Evolutionary conservation across 2,888 invertebrate species (phyloP).

Genomic region (Selenia dentaria): DNA sequence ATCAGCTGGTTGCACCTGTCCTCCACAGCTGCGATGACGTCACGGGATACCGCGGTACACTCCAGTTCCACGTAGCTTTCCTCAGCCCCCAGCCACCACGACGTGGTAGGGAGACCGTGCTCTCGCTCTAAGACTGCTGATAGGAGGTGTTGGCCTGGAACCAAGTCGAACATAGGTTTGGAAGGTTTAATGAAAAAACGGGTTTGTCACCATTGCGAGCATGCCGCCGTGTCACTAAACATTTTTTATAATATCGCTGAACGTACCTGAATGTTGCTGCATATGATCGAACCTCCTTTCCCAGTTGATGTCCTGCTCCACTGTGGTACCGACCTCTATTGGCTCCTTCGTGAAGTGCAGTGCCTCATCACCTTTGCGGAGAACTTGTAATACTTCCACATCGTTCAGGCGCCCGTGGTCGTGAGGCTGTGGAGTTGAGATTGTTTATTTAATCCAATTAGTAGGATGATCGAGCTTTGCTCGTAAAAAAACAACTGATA

Average conservation of each 20-base stretch:
- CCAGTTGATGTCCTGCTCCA: slow-evolving; percentile 90
- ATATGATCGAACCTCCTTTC: slow-evolving; percentile 92
- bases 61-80: slow-evolving; percentile 89
- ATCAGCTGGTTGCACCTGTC: slow-evolving; percentile 88
- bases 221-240: no score
- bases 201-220: no score
- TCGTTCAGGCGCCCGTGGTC: slow-evolving; percentile 89
- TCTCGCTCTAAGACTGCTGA: slow-evolving; percentile 90
- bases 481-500: no score
- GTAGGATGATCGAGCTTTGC: no score
- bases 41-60: slow-evolving; percentile 77
- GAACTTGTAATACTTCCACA: slow-evolving; percentile 87
- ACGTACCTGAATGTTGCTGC: slow-evolving; percentile 97
- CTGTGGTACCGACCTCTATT: slow-evolving; percentile 85
- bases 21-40: slow-evolving; percentile 84
- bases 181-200: no score
- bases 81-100: slow-evolving; percentile 93
- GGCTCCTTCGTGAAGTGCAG: slow-evolving; percentile 88
- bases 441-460: no score
- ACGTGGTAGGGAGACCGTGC: slow-evolving; percentile 88
- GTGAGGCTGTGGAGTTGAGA: slow-evolving; percentile 84
- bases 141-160: slow-evolving; percentile 91
- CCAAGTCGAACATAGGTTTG: no score
- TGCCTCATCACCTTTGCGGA: slow-evolving; percentile 88
- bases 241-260: no score